Percentiles rank a stretch among this genome's conserved stretches.
phyloP scores from a whole-genome alignment of 2,113 vertebrate genomes.

The Tichodroma muraria region DNA sequence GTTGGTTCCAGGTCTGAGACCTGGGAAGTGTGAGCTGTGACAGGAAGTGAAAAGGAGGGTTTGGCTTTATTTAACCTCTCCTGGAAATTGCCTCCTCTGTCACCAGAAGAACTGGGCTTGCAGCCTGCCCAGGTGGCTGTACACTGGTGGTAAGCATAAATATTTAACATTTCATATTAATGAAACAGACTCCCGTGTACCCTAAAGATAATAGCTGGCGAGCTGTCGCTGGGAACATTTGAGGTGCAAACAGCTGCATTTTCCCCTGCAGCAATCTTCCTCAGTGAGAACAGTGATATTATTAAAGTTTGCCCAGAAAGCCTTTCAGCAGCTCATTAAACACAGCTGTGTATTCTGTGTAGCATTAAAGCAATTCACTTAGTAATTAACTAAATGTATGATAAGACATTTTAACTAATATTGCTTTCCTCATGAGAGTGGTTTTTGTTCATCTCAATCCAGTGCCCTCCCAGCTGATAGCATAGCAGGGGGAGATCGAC shows the following conservation, averaged over 20 bases:
- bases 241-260: neutral
- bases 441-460: neutral
- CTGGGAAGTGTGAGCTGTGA: neutral
- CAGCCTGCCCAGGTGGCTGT: neutral
- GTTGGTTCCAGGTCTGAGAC: neutral
- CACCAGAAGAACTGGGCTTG: neutral
- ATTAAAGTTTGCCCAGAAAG: constrained; percentile 30
- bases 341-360: constrained; percentile 5
- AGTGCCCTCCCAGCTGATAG: neutral
- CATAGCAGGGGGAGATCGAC: rapidly evolving
- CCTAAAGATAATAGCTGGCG: neutral
- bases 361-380: constrained; percentile 24
- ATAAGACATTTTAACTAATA: constrained; percentile 1
- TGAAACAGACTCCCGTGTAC: neutral
- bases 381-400: constrained; percentile 44
- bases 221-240: constrained; percentile 19
- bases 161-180: neutral
- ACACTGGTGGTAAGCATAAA: neutral
- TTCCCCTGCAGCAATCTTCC: neutral
- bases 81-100: neutral
- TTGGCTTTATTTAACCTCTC: neutral
- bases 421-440: neutral
- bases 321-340: constrained; percentile 42
- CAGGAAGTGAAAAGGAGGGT: neutral
- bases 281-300: neutral